A percentile compares a stretch with the other conserved stretches of the same genome.
These are phyloP conservation scores for Tonatia bakeri DNA, from an alignment of 2,113 vertebrate species.

Conservation along the genomic window DNA sequence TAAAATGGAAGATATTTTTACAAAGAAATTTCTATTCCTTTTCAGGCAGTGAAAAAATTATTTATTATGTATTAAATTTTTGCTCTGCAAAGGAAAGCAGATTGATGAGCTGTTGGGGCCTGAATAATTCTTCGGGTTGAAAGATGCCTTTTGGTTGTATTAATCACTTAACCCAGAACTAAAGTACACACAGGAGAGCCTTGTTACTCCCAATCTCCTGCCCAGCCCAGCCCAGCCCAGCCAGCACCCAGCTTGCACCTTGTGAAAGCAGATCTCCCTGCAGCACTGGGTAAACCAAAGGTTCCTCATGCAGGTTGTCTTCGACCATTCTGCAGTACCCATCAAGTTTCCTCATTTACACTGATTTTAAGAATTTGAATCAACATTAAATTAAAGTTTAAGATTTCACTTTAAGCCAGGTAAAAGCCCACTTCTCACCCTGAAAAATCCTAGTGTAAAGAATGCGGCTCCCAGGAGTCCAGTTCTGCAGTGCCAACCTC, in stretches of 20 bases:
- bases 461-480: background rate
- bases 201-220: background rate
- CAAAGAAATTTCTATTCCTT: slow-evolving; percentile 29
- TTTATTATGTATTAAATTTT: slow-evolving; percentile 56
- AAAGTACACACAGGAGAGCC: background rate
- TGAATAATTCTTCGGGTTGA: slow-evolving; percentile 37
- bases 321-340: too few species aligned
- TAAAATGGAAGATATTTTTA: slow-evolving; percentile 29
- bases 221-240: too few species aligned
- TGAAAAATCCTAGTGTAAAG: background rate
- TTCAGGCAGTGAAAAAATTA: slow-evolving; percentile 23
- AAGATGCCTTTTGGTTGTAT: background rate
- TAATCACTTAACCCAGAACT: background rate
- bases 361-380: background rate
- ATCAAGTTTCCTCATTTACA: background rate
- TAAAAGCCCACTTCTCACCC: background rate
- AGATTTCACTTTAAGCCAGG: background rate
- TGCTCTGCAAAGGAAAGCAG: slow-evolving; percentile 42
- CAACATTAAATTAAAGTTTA: background rate
- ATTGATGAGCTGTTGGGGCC: slow-evolving; percentile 29
- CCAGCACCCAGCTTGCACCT: background rate
- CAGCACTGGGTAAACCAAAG: background rate
- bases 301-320: background rate
- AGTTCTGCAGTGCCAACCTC: background rate
- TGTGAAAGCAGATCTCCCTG: background rate